Percentiles rank a stretch among this genome's conserved stretches.
phyloP scores from a whole-genome alignment of 1,140 invertebrate species.

The Neuroterus valhalla region DNA sequence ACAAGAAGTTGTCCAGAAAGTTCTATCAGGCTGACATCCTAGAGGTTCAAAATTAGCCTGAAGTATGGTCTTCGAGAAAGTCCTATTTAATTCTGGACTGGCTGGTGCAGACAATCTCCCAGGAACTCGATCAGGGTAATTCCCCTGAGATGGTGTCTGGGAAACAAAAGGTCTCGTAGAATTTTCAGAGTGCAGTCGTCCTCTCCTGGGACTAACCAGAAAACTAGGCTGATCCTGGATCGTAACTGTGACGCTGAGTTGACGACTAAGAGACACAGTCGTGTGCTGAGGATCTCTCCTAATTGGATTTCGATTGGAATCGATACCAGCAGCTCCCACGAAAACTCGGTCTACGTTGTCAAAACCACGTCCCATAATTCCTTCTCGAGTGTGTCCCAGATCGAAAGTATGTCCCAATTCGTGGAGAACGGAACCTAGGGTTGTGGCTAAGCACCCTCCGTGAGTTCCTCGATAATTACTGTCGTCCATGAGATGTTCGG shows the following conservation, averaged over 20 bases:
- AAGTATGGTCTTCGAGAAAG: slow-evolving; percentile 60
- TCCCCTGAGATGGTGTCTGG: slow-evolving; percentile 39
- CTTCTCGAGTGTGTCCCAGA: slow-evolving; percentile 90
- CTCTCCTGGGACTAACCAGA: slow-evolving; percentile 58
- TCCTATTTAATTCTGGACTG: slow-evolving; percentile 70
- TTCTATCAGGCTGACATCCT: slow-evolving; percentile 61
- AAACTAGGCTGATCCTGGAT: slow-evolving; percentile 57
- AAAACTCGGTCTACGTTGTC: slow-evolving; percentile 89
- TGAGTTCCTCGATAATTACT: slow-evolving; percentile 90
- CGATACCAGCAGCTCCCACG: slow-evolving; percentile 71
- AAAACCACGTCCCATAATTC: slow-evolving; percentile 96
- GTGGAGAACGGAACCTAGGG: slow-evolving; percentile 94
- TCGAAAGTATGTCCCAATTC: slow-evolving; percentile 97
- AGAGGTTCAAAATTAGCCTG: slow-evolving; percentile 46
- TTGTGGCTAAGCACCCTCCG: slow-evolving; percentile 93
- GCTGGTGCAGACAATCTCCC: slow-evolving; percentile 69
- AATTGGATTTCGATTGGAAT: slow-evolving; percentile 67
- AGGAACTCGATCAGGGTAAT: slow-evolving; percentile 38
- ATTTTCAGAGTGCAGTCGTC: slow-evolving; percentile 66
- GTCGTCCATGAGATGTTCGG: slow-evolving; percentile 87
- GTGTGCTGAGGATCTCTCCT: slow-evolving; percentile 71
- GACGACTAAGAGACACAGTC: slow-evolving; percentile 66
- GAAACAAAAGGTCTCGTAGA: slow-evolving; percentile 53
- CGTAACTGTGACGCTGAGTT: slow-evolving; percentile 70
- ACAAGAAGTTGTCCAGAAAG: slow-evolving; percentile 70